Conservation (phyloP, 35 echinoderm and acorn worm species). For the Eucidaris tribuloides region DNA sequence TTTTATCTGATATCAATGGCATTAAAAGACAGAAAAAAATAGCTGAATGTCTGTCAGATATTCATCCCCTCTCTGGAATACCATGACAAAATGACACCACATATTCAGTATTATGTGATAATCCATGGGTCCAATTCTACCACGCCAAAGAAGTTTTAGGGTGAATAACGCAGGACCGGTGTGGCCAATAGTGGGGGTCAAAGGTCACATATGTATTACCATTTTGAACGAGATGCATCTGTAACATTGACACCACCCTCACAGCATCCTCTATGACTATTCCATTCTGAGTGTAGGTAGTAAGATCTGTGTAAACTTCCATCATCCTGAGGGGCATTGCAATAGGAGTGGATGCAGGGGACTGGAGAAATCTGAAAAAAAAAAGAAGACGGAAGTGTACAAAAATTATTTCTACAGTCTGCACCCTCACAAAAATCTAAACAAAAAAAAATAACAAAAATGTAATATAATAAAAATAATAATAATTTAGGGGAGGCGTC, state of each 20-base stretch:
- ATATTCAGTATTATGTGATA: not conserved
- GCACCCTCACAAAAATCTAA: no score
- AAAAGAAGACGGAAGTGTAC: not conserved
- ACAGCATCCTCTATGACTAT: not conserved
- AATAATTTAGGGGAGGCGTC: no score
- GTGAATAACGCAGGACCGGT: not conserved
- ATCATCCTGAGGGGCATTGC: constrained; percentile 62
- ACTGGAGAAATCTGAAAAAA: not conserved
- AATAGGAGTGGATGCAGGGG: constrained; percentile 16
- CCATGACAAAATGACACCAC: no score
- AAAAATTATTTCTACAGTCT: not conserved
- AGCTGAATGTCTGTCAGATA: no score
- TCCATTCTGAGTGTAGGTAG: constrained; percentile 8
- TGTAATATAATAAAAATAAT: no score
- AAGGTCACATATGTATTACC: constrained; percentile 5
- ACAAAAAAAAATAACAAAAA: no score
- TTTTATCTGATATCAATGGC: no score
- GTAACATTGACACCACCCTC: not conserved
- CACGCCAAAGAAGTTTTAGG: no score
- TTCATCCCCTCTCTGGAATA: no score
- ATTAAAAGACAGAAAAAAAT: no score
- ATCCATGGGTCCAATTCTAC: not conserved
- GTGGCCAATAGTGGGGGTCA: not conserved
- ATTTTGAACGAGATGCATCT: constrained; percentile 32
- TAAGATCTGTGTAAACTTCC: constrained; percentile 58